Evolutionary conservation across 1,140 invertebrate species (phyloP).

Genomic region (Aphis craccivora): DNA sequence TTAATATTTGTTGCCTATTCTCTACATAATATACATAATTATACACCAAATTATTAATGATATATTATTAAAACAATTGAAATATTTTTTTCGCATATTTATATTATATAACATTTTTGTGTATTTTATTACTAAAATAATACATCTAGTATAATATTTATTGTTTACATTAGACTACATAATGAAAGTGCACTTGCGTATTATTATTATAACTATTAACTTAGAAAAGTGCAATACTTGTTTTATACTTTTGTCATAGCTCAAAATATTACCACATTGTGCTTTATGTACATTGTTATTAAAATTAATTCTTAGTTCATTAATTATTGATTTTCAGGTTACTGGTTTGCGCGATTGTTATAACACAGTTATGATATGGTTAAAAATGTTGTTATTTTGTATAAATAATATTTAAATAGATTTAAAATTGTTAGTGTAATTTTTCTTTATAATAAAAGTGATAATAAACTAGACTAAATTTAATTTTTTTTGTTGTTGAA

Average conservation of each 20-base stretch:
- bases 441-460: constrained; percentile 43
- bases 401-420: constrained; percentile 35
- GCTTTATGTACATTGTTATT: not conserved
- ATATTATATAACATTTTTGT: constrained; percentile 3
- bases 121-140: not conserved
- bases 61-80: constrained; percentile 31
- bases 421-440: not conserved
- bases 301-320: not conserved
- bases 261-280: constrained; percentile 33
- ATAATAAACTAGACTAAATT: constrained; percentile 39
- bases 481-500: not conserved
- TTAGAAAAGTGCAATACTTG: constrained; percentile 26
- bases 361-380: constrained; percentile 8
- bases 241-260: constrained; percentile 31
- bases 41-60: constrained; percentile 23
- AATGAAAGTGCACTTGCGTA: not conserved
- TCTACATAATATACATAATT: not conserved
- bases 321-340: not conserved
- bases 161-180: constrained; percentile 19
- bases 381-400: constrained; percentile 34
- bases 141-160: not conserved
- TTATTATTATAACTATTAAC: not conserved
- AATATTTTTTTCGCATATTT: not conserved
- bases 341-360: not conserved
- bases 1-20: constrained; percentile 25